Percentiles rank a stretch among this genome's conserved stretches.
Conservation (phyloP, 2,797 vertebrate genomes). For the Platalea minor region DNA sequence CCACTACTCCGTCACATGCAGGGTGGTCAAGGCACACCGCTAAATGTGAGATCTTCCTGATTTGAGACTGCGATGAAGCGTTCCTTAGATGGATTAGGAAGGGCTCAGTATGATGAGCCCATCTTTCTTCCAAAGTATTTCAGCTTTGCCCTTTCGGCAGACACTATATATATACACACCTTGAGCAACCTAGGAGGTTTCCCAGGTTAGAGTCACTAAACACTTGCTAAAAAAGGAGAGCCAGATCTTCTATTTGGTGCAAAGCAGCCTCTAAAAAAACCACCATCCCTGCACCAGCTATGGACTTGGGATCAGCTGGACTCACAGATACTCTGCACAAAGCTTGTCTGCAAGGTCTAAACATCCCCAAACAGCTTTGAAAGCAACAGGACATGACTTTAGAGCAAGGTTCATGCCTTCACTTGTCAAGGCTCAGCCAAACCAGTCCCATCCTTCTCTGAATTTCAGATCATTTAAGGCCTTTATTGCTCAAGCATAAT, state of each 20-base stretch:
- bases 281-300: neutral
- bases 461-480: neutral
- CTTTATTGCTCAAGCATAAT: neutral
- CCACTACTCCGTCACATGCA: rapidly evolving
- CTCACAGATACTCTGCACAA: neutral
- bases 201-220: neutral
- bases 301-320: rapidly evolving
- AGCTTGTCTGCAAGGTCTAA: neutral
- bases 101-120: neutral
- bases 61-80: neutral
- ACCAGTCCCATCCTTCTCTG: neutral
- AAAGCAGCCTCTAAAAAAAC: neutral
- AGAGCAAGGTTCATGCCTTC: neutral
- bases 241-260: neutral
- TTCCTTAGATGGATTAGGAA: neutral
- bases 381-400: neutral
- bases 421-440: neutral
- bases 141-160: neutral
- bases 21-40: neutral
- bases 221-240: neutral
- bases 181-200: neutral
- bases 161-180: rapidly evolving
- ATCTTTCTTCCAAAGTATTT: neutral
- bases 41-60: neutral
- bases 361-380: neutral